Evolutionary conservation across 2,113 vertebrate genomes (phyloP).

Genomic region (Anhinga rufa): DNA sequence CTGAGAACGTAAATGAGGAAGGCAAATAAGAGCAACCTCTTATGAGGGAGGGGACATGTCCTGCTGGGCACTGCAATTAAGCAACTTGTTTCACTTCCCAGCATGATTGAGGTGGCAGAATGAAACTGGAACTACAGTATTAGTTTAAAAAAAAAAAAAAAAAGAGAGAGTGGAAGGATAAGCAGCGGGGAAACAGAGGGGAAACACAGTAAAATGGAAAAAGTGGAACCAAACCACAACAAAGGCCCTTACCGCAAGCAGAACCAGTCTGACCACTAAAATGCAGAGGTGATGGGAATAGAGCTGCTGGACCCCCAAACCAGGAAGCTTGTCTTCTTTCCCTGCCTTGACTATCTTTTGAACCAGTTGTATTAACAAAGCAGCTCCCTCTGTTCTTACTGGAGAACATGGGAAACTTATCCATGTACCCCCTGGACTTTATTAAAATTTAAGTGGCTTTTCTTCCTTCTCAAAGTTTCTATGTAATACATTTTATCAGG

Average conservation of each 20-base stretch:
- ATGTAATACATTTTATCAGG: not conserved
- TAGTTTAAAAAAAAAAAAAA: not conserved
- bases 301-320: not conserved
- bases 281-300: not conserved
- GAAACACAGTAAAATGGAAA: not conserved
- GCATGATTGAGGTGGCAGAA: not conserved
- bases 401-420: not conserved
- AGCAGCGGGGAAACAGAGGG: not conserved
- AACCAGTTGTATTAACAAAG: not conserved
- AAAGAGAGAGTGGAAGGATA: not conserved
- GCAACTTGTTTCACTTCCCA: conserved; percentile 6
- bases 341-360: not conserved
- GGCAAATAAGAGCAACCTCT: not conserved
- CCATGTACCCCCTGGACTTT: not conserved
- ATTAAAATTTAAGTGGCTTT: not conserved
- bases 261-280: not conserved
- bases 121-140: not conserved
- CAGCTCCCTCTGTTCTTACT: not conserved
- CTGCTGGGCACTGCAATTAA: conserved; percentile 37
- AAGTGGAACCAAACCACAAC: not conserved
- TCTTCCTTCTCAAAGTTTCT: not conserved
- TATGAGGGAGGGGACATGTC: not conserved
- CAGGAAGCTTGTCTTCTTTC: not conserved
- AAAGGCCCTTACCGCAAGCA: not conserved
- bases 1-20: not conserved